phyloP scores from a whole-genome alignment of 2,113 vertebrate genomes.

The Lipophrys pholis region DNA sequence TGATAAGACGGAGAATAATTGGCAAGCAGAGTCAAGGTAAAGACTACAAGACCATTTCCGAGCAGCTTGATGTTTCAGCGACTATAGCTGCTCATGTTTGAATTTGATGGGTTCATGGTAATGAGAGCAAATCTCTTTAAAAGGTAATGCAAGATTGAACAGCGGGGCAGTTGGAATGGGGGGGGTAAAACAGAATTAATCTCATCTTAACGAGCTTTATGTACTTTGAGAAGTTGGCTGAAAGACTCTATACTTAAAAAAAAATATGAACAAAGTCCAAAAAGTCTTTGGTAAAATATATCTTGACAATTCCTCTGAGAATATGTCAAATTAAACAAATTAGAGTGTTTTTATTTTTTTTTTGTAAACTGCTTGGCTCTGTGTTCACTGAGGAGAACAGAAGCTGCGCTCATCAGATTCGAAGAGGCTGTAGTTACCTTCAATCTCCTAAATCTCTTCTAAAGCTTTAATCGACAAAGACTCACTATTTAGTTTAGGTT shows the following conservation, averaged over 20 bases:
- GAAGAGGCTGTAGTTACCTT: too few relatives aligned
- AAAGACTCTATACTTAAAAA: neutral
- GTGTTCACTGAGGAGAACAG: neutral
- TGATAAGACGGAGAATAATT: neutral
- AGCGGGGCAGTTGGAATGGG: neutral
- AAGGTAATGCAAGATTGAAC: neutral
- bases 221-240: neutral
- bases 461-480: too few relatives aligned
- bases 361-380: neutral
- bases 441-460: too few relatives aligned
- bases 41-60: neutral
- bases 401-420: neutral
- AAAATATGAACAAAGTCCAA: neutral
- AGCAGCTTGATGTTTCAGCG: neutral
- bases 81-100: neutral
- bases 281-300: neutral
- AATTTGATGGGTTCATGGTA: too few relatives aligned
- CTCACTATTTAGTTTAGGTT: neutral
- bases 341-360: neutral
- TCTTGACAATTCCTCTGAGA: neutral
- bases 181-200: neutral
- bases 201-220: neutral
- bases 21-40: neutral
- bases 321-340: neutral
- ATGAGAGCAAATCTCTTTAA: neutral